A percentile compares a stretch with the other conserved stretches of the same genome.
These are phyloP conservation scores for Danionella dracula DNA, from an alignment of 2,797 vertebrate genomes.

Conservation along the genomic window DNA sequence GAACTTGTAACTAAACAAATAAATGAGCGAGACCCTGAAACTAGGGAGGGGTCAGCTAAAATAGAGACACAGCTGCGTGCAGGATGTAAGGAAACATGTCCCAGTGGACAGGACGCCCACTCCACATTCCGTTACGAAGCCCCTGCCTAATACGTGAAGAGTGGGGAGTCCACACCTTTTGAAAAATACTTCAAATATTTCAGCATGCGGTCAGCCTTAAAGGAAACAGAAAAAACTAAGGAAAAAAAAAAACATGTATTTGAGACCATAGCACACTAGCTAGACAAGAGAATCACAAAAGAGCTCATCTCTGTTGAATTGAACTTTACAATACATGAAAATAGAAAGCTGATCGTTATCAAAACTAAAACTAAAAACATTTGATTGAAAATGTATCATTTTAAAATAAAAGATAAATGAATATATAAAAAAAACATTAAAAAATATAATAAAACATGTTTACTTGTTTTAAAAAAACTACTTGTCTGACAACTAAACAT, in stretches of 20 bases:
- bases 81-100: constrained; percentile 3
- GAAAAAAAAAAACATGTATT: neutral
- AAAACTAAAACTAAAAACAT: too few relatives aligned
- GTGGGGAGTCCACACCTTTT: constrained; percentile 33
- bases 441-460: too few relatives aligned
- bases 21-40: neutral
- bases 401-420: too few relatives aligned
- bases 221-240: constrained; percentile 3
- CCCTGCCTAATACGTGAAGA: neutral
- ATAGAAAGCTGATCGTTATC: too few relatives aligned
- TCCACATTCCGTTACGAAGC: neutral
- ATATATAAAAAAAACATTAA: neutral
- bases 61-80: constrained; percentile 22
- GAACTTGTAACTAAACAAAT: neutral
- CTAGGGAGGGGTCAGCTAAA: neutral
- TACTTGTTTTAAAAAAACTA: too few relatives aligned
- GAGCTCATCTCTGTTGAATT: neutral
- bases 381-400: too few relatives aligned
- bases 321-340: too few relatives aligned
- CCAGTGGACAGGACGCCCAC: neutral
- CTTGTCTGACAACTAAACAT: too few relatives aligned
- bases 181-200: constrained; percentile 17
- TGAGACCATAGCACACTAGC: neutral
- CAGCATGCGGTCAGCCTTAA: constrained; percentile 14
- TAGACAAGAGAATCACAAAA: neutral